Percentiles rank a stretch among this genome's conserved stretches.
phyloP scores from a whole-genome alignment of 2,888 invertebrate genomes.

The Drosophila atroscutellata region DNA sequence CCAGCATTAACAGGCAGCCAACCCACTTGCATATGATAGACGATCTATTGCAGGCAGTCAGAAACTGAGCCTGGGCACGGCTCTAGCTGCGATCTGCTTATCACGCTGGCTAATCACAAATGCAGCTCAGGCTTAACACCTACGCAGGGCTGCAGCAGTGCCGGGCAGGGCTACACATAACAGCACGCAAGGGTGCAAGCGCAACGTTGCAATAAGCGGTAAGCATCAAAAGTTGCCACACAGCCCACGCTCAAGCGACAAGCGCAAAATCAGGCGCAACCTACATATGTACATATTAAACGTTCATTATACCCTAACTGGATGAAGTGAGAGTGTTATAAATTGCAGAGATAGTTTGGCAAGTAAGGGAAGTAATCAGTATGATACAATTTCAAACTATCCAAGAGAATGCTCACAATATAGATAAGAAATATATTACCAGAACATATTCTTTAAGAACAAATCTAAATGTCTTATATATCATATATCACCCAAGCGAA shows the following conservation, averaged over 20 bases:
- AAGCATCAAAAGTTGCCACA: slow-evolving; percentile 65
- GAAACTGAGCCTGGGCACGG: slow-evolving; percentile 31
- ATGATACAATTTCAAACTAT: background rate
- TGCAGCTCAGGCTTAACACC: slow-evolving; percentile 50
- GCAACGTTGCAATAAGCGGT: slow-evolving; percentile 3
- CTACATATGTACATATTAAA: slow-evolving; percentile 55
- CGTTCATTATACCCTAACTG: slow-evolving; percentile 40
- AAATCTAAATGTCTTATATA: background rate
- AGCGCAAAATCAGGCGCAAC: slow-evolving; percentile 37
- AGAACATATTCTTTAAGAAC: background rate
- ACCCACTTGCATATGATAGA: slow-evolving; percentile 61
- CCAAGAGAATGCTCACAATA: background rate
- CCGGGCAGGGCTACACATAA: slow-evolving; percentile 8
- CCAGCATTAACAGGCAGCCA: slow-evolving; percentile 25
- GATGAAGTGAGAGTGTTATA: background rate
- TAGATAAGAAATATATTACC: background rate
- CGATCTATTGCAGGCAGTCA: slow-evolving; percentile 14
- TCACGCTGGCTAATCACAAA: slow-evolving; percentile 56
- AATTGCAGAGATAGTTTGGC: background rate
- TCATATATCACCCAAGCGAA: background rate
- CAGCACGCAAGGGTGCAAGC: slow-evolving; percentile 27
- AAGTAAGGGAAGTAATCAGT: background rate
- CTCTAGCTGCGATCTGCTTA: slow-evolving; percentile 32
- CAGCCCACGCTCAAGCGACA: slow-evolving; percentile 56
- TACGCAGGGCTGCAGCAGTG: slow-evolving; percentile 41